A percentile compares a stretch with the other conserved stretches of the same genome.
Conservation (phyloP, 2,797 vertebrate genomes). For the Pseudochirops corinnae region DNA sequence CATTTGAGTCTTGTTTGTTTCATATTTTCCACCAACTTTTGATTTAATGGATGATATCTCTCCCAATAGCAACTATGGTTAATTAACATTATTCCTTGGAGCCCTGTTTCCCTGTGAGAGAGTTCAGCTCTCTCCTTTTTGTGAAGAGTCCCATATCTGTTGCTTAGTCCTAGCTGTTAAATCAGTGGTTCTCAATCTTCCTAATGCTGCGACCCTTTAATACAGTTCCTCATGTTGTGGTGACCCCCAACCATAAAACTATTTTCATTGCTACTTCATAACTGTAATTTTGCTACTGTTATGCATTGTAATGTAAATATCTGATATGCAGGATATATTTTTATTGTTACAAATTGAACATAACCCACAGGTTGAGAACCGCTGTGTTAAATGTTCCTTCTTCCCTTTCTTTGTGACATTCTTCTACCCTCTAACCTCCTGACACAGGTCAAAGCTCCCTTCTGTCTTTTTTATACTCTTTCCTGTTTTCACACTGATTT, state of each 20-base stretch:
- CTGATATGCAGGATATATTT: no score
- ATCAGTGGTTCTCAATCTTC: no score
- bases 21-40: background rate
- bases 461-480: background rate
- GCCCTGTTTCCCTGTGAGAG: background rate
- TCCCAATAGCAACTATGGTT: background rate
- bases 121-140: background rate
- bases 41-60: background rate
- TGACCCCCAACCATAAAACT: no score
- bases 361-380: no score
- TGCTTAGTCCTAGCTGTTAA: background rate
- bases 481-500: background rate
- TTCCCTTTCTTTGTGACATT: background rate
- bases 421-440: background rate
- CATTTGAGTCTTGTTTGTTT: background rate
- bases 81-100: background rate
- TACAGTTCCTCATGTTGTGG: no score
- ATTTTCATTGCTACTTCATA: no score
- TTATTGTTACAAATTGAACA: no score
- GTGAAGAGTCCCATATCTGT: background rate
- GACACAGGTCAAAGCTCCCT: background rate
- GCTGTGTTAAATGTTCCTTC: background rate
- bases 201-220: no score
- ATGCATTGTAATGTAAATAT: no score
- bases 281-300: no score